Evolutionary conservation across 2,113 vertebrate genomes (phyloP).

Genomic region (Stomatorhinus ivindoensis): DNA sequence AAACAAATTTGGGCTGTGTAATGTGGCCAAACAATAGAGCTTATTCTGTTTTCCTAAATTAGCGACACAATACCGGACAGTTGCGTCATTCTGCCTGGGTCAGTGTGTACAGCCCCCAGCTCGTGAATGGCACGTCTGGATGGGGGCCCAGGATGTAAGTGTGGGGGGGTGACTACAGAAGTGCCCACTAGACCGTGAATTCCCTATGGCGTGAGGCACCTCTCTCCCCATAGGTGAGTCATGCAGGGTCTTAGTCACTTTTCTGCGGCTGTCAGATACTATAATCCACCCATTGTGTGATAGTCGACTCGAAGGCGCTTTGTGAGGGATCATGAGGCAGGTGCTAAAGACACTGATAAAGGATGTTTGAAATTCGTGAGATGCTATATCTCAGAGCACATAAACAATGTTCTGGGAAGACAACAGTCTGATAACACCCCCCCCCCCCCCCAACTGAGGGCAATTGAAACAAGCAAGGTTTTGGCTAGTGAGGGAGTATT

Average conservation of each 20-base stretch:
- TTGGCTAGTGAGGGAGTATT: constrained; percentile 20
- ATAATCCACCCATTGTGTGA: neutral
- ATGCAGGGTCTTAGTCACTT: neutral
- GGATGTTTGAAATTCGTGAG: constrained; percentile 16
- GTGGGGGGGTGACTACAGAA: neutral
- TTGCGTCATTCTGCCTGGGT: constrained; percentile 6
- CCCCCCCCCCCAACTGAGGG: constrained; percentile 14
- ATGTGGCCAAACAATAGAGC: neutral
- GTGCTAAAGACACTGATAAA: constrained; percentile 15
- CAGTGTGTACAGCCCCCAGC: neutral
- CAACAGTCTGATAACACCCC: constrained; percentile 36
- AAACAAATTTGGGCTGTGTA: neutral
- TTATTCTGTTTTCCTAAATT: neutral
- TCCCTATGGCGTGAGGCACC: neutral
- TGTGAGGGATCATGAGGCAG: constrained; percentile 20
- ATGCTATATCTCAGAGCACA: neutral
- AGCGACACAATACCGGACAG: neutral
- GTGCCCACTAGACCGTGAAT: neutral
- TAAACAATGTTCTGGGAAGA: constrained; percentile 25
- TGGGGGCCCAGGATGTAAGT: neutral
- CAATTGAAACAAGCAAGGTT: constrained; percentile 19
- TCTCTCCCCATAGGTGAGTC: neutral
- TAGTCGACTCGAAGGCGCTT: constrained; percentile 16
- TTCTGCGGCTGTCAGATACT: neutral
- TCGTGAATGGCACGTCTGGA: neutral